phyloP scores from a whole-genome alignment of 2,888 invertebrate species.

The Chymomyza fuscimana region DNA sequence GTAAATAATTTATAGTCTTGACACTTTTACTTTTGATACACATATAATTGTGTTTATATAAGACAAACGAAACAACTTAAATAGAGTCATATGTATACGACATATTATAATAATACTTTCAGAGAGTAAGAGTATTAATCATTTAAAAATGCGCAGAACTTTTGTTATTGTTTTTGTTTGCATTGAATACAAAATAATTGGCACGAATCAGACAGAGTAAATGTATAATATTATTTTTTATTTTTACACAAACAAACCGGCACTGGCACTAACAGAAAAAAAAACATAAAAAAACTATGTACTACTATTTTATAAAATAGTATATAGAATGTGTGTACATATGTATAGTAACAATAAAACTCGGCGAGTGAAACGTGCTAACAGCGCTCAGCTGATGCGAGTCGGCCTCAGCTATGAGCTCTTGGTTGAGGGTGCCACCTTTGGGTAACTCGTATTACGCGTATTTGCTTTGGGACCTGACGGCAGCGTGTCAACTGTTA shows the following conservation, averaged over 20 bases:
- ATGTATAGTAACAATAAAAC: neutral
- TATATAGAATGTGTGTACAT: neutral
- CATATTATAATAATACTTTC: neutral
- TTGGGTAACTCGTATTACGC: neutral
- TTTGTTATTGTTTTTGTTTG: neutral
- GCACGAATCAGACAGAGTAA: too few relatives aligned
- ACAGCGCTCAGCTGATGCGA: neutral
- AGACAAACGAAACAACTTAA: too few relatives aligned
- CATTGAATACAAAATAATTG: too few relatives aligned
- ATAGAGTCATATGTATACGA: too few relatives aligned
- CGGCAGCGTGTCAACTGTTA: constrained; percentile 53
- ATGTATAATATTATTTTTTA: too few relatives aligned
- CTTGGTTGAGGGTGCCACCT: neutral
- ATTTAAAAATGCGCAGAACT: neutral
- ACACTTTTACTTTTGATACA: too few relatives aligned
- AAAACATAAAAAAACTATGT: neutral
- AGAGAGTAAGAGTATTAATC: neutral
- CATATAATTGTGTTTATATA: too few relatives aligned
- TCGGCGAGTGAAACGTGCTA: neutral
- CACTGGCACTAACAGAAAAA: neutral
- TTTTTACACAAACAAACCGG: too few relatives aligned
- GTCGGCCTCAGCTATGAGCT: neutral
- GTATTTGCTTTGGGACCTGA: too few relatives aligned
- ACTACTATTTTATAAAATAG: neutral
- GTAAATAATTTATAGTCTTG: too few relatives aligned